Evolutionary conservation across 1,140 invertebrate species (phyloP), one percentile per base, ranked within the genome.

Genomic region (Saccostrea cuccullata): DNA sequence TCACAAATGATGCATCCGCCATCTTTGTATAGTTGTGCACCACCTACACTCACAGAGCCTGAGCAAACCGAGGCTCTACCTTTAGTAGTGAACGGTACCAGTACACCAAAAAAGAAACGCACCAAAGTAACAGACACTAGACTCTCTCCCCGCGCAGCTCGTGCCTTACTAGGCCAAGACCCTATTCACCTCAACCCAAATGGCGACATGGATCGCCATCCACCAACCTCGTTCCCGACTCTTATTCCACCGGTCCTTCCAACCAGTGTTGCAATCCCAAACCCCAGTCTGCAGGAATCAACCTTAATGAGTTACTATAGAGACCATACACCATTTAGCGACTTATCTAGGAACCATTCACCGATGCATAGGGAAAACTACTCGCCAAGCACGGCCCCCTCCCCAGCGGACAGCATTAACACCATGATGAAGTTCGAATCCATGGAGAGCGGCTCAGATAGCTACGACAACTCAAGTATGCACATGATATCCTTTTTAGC

Each of bases 51-150:
- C 89, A 95, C 97, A 26, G 95, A 95, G 84, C 96, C 97, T 3
- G 98, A 98, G 94, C 98, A 99, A 95, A 98, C 98, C 93, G 98
- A 99, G 95, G 95, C 98, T 0, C 96, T 99, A 15, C 98, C 98
- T 92, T 96, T 99, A 90, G 98, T 99, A 40, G 98, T 99, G 89
- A 94, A 92, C 88, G 97, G 97, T 40, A 17, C 40, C 83, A 64
- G 55, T 17, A 98, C 98, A 0, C 99, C 99, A 95, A 94, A 94
- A 90, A 99, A 99, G 95, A 99, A 99, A 96, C 96, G 98, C 26
- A 98, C 99, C 94, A 99, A 99, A 97, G 96, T 99, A 87, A 99
- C 98, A 20, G 98, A 99, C 94, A 99, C 98, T 67, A 96, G 98
- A 89, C 98, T 99, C 87, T 99, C 98, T 13, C 98, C 98, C 6